phyloP scores from a whole-genome alignment of 2,888 invertebrate genomes.

The Clostera curtula region DNA sequence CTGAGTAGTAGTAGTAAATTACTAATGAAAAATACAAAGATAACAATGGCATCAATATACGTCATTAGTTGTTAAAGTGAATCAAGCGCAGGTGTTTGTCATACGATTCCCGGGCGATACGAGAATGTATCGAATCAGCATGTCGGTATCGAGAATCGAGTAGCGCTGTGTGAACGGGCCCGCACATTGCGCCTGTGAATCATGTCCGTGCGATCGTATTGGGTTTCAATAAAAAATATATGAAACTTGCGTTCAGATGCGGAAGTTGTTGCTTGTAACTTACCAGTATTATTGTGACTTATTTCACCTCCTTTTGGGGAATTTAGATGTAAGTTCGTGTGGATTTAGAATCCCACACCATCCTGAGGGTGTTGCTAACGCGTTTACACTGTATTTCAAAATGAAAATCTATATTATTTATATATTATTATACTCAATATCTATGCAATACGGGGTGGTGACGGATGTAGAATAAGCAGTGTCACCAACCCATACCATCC shows the following conservation, averaged over 20 bases:
- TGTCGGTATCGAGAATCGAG: slow-evolving; percentile 41
- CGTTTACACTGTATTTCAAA: too few relatives aligned
- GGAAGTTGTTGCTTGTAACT: slow-evolving; percentile 7
- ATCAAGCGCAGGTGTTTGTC: slow-evolving; percentile 52
- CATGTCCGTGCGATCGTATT: slow-evolving; percentile 33
- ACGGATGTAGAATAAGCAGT: too few relatives aligned
- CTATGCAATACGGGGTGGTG: too few relatives aligned
- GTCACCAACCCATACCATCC: too few relatives aligned
- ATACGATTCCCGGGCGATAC: slow-evolving; percentile 35
- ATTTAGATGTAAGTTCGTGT: too few relatives aligned
- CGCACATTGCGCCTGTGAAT: slow-evolving; percentile 35
- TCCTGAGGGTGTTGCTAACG: too few relatives aligned
- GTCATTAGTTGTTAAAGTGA: slow-evolving; percentile 15
- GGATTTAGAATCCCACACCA: too few relatives aligned
- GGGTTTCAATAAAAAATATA: slow-evolving; percentile 16
- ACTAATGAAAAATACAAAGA: too few relatives aligned
- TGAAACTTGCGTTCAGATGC: slow-evolving; percentile 11
- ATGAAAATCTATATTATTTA: too few relatives aligned
- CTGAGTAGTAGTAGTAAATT: too few relatives aligned
- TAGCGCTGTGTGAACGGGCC: slow-evolving; percentile 35
- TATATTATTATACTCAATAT: too few relatives aligned
- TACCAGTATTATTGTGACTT: neutral
- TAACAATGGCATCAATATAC: slow-evolving; percentile 5
- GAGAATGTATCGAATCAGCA: slow-evolving; percentile 56
- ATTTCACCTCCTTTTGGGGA: too few relatives aligned